phyloP scores from a whole-genome alignment of 2,113 vertebrate genomes.

The Phocoena phocoena region DNA sequence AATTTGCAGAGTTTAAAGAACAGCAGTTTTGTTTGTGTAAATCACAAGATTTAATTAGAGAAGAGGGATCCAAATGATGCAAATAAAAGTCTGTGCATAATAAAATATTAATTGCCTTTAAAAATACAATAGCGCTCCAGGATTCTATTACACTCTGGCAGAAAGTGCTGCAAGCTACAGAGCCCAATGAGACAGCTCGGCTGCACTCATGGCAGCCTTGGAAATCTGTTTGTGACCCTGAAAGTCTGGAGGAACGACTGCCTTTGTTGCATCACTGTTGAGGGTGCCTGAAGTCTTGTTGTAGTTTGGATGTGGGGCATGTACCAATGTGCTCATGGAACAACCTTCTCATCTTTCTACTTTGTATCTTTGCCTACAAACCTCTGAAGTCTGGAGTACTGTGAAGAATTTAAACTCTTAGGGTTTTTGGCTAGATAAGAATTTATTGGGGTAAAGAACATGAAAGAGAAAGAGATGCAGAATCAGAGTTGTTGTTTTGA shows the following conservation, averaged over 20 bases:
- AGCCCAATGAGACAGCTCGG: not conserved
- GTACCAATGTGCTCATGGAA: accelerated
- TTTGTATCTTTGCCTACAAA: not conserved
- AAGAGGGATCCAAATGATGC: constrained; percentile 71
- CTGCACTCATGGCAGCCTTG: not conserved
- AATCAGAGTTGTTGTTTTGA: not conserved
- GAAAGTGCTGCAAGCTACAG: constrained; percentile 6
- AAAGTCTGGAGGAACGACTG: not conserved
- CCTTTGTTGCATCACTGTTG: not conserved
- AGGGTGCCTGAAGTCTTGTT: not conserved
- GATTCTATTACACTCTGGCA: constrained; percentile 62
- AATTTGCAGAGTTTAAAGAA: constrained; percentile 76
- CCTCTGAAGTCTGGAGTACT: not conserved
- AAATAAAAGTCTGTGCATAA: constrained; percentile 66
- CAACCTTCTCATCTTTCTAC: not conserved
- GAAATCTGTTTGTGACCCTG: not conserved
- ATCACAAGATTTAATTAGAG: constrained; percentile 78
- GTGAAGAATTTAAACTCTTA: not conserved
- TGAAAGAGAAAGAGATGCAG: not conserved
- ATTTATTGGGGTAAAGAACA: not conserved
- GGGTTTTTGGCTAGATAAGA: not conserved
- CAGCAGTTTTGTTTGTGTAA: constrained; percentile 69
- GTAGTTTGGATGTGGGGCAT: not conserved
- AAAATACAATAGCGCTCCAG: constrained; percentile 61
- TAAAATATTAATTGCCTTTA: constrained; percentile 76